Percentiles rank a stretch among this genome's conserved stretches.
Evolutionary conservation across 2,113 vertebrate species (phyloP).

Genomic region (Erpornis zantholeuca): DNA sequence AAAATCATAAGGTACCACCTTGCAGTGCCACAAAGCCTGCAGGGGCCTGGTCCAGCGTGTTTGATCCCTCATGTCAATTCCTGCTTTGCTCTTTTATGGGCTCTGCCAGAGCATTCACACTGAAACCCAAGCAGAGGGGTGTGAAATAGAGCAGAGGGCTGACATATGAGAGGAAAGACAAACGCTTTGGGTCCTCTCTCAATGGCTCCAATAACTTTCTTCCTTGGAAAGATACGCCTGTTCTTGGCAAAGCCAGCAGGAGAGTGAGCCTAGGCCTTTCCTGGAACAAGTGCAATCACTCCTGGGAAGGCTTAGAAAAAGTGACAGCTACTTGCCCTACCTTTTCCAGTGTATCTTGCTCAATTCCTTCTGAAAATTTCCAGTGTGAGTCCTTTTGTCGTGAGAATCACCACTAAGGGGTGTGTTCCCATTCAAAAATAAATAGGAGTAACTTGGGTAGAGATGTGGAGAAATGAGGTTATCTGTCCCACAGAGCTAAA

Average conservation of each 20-base stretch:
- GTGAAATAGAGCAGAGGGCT: too few species aligned
- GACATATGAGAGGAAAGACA: neutral
- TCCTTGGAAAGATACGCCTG: neutral
- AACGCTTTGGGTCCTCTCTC: neutral
- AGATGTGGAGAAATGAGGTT: neutral
- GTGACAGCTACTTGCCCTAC: neutral
- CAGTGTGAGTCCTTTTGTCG: neutral
- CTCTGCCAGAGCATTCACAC: neutral
- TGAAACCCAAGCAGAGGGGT: neutral
- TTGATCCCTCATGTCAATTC: neutral
- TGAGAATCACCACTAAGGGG: neutral
- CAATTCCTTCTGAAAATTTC: neutral
- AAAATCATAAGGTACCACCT: neutral
- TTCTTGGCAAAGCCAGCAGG: neutral
- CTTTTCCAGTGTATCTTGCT: neutral
- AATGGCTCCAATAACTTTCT: neutral
- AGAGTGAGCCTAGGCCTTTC: rapidly evolving
- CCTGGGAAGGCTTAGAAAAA: neutral
- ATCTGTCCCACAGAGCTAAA: neutral
- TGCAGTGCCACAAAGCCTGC: neutral
- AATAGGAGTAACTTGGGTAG: neutral
- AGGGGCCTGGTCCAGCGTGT: neutral
- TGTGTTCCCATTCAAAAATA: neutral
- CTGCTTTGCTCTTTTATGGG: neutral
- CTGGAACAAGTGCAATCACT: neutral